Evolutionary conservation across 2,888 invertebrate genomes (phyloP).

Genomic region (Hydraecia micacea): DNA sequence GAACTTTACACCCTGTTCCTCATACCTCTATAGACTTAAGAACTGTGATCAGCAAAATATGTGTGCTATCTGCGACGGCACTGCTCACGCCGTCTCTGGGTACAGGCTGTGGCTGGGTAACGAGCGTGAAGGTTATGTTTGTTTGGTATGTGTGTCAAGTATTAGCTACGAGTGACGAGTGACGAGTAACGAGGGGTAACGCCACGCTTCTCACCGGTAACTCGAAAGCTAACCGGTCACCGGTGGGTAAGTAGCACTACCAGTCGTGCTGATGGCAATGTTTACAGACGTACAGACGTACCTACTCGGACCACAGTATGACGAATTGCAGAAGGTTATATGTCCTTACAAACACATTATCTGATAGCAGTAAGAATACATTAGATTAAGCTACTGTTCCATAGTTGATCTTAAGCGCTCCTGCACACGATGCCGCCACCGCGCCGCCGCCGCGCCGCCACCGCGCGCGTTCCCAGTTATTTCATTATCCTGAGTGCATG

Average conservation of each 20-base stretch:
- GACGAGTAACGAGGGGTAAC: neutral
- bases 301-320: neutral
- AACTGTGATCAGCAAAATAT: neutral
- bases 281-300: neutral
- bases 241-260: neutral
- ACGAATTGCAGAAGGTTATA: neutral
- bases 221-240: neutral
- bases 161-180: neutral
- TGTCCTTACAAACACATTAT: neutral
- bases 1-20: no score
- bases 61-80: neutral
- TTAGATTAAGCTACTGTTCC: neutral
- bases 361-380: neutral
- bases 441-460: no score
- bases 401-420: neutral
- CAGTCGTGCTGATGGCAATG: constrained; percentile 8
- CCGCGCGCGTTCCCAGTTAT: no score
- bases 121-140: constrained; percentile 42
- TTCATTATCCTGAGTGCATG: no score
- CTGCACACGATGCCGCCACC: no score
- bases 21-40: no score
- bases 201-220: constrained; percentile 4
- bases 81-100: neutral
- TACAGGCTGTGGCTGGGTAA: no score
- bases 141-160: constrained; percentile 40